These are phyloP conservation scores for Plumapathes pennacea DNA, from an alignment of 92 coral and sea anemone species.

Conservation along the genomic window DNA sequence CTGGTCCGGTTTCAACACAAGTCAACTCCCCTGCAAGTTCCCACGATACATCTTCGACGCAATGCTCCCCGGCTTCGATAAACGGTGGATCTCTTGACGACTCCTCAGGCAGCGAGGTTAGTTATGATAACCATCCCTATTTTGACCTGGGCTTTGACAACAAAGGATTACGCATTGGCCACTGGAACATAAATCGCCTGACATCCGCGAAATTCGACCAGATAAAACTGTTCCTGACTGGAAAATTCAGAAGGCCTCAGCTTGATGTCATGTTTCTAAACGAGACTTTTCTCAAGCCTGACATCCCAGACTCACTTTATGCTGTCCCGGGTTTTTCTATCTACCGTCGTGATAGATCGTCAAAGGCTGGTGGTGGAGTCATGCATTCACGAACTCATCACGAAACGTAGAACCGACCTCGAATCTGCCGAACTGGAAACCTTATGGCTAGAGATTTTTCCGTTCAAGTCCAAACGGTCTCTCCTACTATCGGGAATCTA, in stretches of 20 bases:
- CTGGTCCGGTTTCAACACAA: too few species aligned
- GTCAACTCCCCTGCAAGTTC: too few species aligned
- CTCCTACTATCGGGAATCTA: too few species aligned
- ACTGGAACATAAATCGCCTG: slow-evolving; percentile 20
- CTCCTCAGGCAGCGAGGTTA: not conserved
- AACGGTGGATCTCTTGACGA: too few species aligned
- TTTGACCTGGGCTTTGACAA: slow-evolving; percentile 18
- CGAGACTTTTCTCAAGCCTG: slow-evolving; percentile 11
- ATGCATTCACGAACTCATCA: slow-evolving; percentile 1
- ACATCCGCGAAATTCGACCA: slow-evolving; percentile 21
- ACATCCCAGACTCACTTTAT: not conserved
- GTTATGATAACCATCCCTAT: not conserved
- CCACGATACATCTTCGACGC: too few species aligned
- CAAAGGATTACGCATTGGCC: slow-evolving; percentile 14
- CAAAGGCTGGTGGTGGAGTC: slow-evolving; percentile 5
- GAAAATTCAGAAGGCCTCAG: not conserved
- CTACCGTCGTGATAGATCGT: slow-evolving; percentile 4
- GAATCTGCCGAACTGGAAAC: not conserved
- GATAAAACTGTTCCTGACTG: slow-evolving; percentile 8
- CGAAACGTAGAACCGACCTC: slow-evolving; percentile 4
- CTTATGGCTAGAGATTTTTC: slow-evolving; percentile 3
- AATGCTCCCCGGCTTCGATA: too few species aligned
- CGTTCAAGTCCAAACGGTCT: slow-evolving; percentile 5
- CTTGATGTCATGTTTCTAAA: not conserved
- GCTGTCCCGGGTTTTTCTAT: slow-evolving; percentile 3